A percentile compares a stretch with the other conserved stretches of the same genome.
phyloP scores from a whole-genome alignment of 2,797 vertebrate genomes.

The Caiman crocodilus region DNA sequence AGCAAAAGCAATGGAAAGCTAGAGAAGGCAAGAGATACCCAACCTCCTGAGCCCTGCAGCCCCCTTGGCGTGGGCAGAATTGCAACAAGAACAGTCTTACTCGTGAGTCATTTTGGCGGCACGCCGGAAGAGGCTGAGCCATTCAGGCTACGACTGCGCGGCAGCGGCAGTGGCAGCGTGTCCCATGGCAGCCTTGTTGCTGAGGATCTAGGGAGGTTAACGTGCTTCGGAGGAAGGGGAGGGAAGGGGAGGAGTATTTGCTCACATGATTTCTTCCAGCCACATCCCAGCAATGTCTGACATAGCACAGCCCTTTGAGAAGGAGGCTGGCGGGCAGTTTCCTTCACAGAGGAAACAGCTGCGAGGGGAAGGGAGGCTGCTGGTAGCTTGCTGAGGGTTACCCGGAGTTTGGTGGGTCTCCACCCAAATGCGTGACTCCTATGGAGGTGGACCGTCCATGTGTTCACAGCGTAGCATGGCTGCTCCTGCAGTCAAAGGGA shows the following conservation, averaged over 20 bases:
- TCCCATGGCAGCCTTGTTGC: background rate
- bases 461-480: too few species aligned
- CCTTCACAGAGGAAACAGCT: too few species aligned
- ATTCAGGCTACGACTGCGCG: background rate
- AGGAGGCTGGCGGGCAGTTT: background rate
- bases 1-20: background rate
- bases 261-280: too few species aligned
- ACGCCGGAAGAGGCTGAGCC: background rate
- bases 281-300: background rate
- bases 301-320: background rate
- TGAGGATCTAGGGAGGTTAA: too few species aligned
- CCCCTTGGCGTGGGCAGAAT: background rate
- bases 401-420: background rate
- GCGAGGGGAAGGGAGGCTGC: too few species aligned
- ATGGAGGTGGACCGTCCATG: too few species aligned
- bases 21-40: too few species aligned
- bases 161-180: background rate
- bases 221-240: background rate
- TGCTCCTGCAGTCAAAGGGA: background rate
- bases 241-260: too few species aligned
- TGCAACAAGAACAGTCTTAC: background rate
- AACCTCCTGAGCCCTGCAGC: background rate
- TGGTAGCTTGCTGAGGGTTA: background rate
- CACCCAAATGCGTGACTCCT: background rate
- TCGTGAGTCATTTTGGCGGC: background rate